Conservation (phyloP, 2,888 invertebrate species). For the Agriopis aurantiaria region DNA sequence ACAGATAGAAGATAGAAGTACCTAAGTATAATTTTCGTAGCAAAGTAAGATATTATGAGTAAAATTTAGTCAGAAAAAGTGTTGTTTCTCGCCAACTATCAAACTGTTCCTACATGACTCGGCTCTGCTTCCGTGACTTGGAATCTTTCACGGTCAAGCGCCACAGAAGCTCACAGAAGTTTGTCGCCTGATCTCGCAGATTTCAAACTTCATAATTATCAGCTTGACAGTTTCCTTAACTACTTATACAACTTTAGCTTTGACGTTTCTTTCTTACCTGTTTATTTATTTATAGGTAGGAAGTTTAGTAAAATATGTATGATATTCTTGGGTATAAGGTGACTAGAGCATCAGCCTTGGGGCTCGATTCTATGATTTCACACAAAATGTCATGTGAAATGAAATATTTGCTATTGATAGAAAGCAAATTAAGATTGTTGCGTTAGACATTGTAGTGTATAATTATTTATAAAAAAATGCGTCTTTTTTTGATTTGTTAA, state of each 20-base stretch:
- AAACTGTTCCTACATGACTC: background rate
- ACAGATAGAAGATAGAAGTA: too few species aligned
- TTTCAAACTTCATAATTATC: conserved; percentile 44
- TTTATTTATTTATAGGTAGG: background rate
- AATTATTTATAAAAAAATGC: too few species aligned
- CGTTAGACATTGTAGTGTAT: too few species aligned
- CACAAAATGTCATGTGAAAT: too few species aligned
- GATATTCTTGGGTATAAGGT: too few species aligned
- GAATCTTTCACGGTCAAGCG: conserved; percentile 40
- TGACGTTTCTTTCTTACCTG: conserved; percentile 3
- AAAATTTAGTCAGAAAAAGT: background rate
- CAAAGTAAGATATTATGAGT: background rate
- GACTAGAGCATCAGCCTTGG: too few species aligned
- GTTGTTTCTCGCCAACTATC: background rate
- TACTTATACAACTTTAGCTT: conserved; percentile 29
- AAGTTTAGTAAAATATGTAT: background rate
- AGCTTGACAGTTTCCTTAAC: conserved; percentile 37
- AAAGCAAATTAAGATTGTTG: too few species aligned
- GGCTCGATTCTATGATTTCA: too few species aligned
- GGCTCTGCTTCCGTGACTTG: conserved; percentile 15
- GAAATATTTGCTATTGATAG: too few species aligned
- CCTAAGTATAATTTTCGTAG: too few species aligned
- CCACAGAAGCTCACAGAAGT: conserved; percentile 22
- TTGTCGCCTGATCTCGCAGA: conserved; percentile 21
- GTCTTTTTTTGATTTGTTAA: too few species aligned